Evolutionary conservation across 2,888 invertebrate genomes (phyloP), one percentile per base, ranked within the genome.

Genomic region (Ochropleura leucogaster): DNA sequence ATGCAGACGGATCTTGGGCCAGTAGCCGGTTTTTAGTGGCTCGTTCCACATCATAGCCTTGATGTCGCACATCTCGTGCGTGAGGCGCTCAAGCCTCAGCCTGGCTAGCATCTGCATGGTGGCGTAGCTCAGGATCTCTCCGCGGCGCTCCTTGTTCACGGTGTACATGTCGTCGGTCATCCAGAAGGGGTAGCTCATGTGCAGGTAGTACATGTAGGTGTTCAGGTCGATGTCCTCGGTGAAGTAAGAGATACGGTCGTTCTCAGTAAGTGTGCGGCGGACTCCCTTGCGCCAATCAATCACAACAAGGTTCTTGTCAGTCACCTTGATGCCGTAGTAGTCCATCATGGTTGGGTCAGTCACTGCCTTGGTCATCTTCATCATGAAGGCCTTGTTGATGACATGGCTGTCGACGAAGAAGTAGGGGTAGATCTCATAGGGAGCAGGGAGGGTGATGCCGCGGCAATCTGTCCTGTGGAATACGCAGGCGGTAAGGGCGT

Each of bases 201-300:
- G 97, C 92, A 97, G 95, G 92, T 97, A 97, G 94, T 97, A 97
- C 95, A 97, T 97, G 96, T 97, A 98, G 18, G 97, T 94, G 93
- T 98, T 98, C 18, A 98, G 95, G 82, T 98, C 98, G 69, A 98
- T 95, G 91, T 98, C 98, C 91, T 98, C 98, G 40, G 97, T 97
- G 95, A 97, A 98, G 93, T 98, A 98, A 64, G 96, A 95, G 78
- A 98, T 88, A 44, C 95, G 94, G 89, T 98, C 97, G 72, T 97
- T 97, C 66, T 97, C 95, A 87, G 97, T 96, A 57, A 97, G 81
- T 47, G 97, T 94, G 81, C 97, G 95, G 82, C 97, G 97, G 77
- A 96, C 93, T 64, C 97, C 97, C 83, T 97, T 97, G 91, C 98
- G 97, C 96, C 98, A 98, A 74, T 97, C 97, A 78, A 97, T 97